Percentiles rank a stretch among this genome's conserved stretches.
Conservation (phyloP, 2,888 invertebrate species). For the Anodontia alba region DNA sequence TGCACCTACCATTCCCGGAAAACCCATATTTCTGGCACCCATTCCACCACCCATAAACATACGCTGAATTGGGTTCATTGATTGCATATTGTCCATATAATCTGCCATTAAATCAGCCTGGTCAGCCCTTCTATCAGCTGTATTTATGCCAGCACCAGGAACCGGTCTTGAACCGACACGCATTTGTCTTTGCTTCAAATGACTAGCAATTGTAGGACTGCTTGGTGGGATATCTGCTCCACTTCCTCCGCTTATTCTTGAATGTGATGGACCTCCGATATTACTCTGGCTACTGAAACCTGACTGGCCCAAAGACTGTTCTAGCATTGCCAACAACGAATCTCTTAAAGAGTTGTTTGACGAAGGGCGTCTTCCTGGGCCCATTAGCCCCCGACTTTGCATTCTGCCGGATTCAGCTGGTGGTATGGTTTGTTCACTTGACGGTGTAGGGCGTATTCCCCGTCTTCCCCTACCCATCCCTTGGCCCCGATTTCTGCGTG, state of each 20-base stretch:
- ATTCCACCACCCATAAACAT: background rate
- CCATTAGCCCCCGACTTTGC: background rate
- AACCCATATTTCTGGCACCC: background rate
- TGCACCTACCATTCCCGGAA: background rate
- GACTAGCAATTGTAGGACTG: background rate
- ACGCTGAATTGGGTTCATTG: slow-evolving; percentile 15
- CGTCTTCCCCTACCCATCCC: background rate
- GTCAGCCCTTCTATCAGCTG: slow-evolving; percentile 19
- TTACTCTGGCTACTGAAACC: background rate
- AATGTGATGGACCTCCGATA: too few relatives aligned
- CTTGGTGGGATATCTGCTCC: background rate
- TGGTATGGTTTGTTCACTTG: background rate
- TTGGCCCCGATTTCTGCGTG: background rate
- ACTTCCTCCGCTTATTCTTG: too few relatives aligned
- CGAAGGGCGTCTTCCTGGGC: background rate
- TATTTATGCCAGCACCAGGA: background rate
- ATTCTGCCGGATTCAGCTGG: background rate
- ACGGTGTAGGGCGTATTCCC: background rate
- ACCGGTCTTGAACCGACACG: background rate
- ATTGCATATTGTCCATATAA: slow-evolving; percentile 21
- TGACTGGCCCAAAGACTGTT: background rate
- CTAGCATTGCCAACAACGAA: background rate
- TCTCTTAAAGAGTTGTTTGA: background rate
- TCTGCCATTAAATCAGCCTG: slow-evolving; percentile 22
- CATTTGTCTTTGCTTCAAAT: background rate